Percentiles rank a stretch among this genome's conserved stretches.
phyloP scores from a whole-genome alignment of 1,140 invertebrate genomes.

The Ridgeia piscesae region DNA sequence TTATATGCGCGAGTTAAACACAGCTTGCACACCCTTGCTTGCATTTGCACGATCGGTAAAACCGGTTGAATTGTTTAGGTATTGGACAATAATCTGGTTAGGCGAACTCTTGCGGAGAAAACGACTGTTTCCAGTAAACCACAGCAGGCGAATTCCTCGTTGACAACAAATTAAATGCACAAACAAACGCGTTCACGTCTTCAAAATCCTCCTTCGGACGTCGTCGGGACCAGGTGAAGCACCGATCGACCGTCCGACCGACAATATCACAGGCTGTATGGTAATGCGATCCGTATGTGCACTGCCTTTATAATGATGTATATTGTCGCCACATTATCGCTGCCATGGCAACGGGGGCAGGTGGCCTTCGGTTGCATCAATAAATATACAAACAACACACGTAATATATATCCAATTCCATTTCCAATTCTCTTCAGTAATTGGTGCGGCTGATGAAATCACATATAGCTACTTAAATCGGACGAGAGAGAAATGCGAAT shows the following conservation, averaged over 20 bases:
- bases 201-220: background rate
- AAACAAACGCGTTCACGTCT: background rate
- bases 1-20: no score
- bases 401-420: slow-evolving; percentile 1
- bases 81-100: background rate
- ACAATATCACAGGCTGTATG: background rate
- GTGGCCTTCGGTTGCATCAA: background rate
- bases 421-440: slow-evolving; percentile 1
- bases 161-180: background rate
- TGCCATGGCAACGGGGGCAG: background rate
- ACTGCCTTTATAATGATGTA: background rate
- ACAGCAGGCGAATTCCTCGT: background rate
- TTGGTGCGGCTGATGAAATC: background rate
- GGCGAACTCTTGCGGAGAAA: no score
- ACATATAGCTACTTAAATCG: background rate
- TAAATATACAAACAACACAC: slow-evolving; percentile 1
- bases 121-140: background rate
- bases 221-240: background rate
- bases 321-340: background rate
- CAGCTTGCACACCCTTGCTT: no score
- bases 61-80: no score
- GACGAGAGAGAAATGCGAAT: background rate
- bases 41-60: no score
- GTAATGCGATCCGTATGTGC: background rate
- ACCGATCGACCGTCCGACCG: background rate